phyloP scores from a whole-genome alignment of 2,797 vertebrate species.

The Mormyrops boulengeri region DNA sequence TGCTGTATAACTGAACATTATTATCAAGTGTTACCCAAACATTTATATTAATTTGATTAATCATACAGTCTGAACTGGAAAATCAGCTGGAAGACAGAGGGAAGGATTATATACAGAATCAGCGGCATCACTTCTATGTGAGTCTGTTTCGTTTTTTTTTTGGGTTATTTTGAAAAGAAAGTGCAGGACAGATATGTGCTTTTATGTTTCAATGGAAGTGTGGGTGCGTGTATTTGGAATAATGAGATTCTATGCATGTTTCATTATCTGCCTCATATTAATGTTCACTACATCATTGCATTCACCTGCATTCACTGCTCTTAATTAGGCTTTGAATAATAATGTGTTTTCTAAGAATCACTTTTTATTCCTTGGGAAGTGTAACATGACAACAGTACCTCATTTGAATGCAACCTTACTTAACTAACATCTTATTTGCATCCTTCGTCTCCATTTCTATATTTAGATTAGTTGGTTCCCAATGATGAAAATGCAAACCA shows the following conservation, averaged over 20 bases:
- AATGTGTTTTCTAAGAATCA: background rate
- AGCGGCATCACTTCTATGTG: background rate
- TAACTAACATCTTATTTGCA: conserved; percentile 20
- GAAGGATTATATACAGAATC: background rate
- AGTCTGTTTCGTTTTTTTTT: background rate
- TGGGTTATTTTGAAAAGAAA: background rate
- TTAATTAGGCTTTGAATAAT: background rate
- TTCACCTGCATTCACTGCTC: background rate
- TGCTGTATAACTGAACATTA: no score
- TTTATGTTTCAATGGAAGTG: background rate
- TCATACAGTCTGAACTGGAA: background rate
- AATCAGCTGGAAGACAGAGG: background rate
- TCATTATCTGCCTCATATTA: background rate
- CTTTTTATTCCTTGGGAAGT: background rate
- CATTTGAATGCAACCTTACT: conserved; percentile 37
- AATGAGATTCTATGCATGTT: background rate
- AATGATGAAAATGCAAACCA: conserved; percentile 24
- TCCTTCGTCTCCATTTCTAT: conserved; percentile 34
- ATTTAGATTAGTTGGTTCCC: conserved; percentile 38
- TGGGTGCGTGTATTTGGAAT: background rate
- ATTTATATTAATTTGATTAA: background rate
- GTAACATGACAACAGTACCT: conserved; percentile 7
- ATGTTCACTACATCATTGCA: background rate
- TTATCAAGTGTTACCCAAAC: background rate
- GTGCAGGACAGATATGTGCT: no score